Conservation (phyloP, 2,113 vertebrate genomes). For the Cnemophilus loriae region DNA sequence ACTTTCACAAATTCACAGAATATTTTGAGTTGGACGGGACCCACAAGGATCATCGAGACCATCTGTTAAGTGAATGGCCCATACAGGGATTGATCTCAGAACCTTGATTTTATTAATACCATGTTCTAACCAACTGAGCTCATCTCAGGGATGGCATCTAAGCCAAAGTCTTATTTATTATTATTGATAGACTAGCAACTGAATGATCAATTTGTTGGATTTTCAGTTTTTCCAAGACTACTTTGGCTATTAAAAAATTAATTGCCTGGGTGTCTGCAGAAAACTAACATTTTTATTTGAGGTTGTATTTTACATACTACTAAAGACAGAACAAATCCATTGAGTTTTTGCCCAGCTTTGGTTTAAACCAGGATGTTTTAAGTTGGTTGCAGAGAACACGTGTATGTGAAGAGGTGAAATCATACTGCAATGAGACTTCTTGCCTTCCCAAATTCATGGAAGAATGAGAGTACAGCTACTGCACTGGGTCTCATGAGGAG, state of each 20-base stretch:
- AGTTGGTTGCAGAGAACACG: background rate
- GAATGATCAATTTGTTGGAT: background rate
- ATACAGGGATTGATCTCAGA: background rate
- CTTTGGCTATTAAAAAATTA: background rate
- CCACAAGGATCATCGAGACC: background rate
- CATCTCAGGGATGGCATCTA: background rate
- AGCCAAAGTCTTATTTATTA: background rate
- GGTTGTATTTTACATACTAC: background rate
- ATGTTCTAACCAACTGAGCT: background rate
- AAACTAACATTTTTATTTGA: background rate
- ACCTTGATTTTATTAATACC: background rate
- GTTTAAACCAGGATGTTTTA: background rate
- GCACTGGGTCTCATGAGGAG: background rate
- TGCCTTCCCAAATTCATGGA: background rate
- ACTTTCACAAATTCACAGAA: background rate
- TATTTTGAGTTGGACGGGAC: background rate
- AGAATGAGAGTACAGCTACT: background rate
- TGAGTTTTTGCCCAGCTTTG: background rate
- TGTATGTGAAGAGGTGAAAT: background rate
- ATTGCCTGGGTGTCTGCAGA: background rate
- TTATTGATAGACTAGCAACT: background rate
- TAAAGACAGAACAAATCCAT: background rate
- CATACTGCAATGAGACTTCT: background rate
- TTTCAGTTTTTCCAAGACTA: background rate
- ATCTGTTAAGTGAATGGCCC: background rate